A percentile compares a stretch with the other conserved stretches of the same genome.
These are phyloP conservation scores for Sapayoa aenigma DNA, from an alignment of 2,113 vertebrate species.

Conservation along the genomic window DNA sequence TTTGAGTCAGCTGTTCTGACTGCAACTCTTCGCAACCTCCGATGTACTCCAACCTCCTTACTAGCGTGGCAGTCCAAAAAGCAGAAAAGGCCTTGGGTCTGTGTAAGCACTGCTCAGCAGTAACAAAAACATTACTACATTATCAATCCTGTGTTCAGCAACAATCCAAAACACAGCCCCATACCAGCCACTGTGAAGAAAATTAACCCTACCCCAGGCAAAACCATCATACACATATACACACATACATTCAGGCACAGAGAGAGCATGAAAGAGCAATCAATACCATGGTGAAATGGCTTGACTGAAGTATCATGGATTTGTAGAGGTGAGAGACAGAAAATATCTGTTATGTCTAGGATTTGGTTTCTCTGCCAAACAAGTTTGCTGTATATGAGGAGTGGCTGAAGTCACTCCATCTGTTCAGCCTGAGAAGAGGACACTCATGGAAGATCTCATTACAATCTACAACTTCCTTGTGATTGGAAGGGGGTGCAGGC, in stretches of 20 bases:
- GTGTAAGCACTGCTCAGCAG: not conserved
- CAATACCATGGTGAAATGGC: not conserved
- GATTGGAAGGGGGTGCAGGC: not conserved
- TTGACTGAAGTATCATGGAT: not conserved
- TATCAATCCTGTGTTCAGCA: not conserved
- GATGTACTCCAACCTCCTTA: not conserved
- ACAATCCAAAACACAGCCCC: not conserved
- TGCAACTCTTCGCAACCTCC: not conserved
- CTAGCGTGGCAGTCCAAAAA: accelerated
- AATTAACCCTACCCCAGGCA: not conserved
- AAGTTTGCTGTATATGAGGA: not conserved
- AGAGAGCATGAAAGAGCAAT: not conserved
- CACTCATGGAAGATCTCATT: not conserved
- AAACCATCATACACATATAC: too few relatives aligned
- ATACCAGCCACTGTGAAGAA: not conserved
- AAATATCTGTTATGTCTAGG: not conserved
- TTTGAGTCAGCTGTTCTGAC: accelerated
- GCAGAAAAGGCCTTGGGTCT: not conserved
- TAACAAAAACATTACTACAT: not conserved
- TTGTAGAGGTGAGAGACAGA: not conserved
- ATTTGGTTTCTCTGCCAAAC: not conserved
- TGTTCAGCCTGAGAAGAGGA: not conserved
- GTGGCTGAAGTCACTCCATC: not conserved
- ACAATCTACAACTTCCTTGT: not conserved
- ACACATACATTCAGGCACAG: not conserved